A percentile compares a stretch with the other conserved stretches of the same genome.
phyloP scores from a whole-genome alignment of 2,797 vertebrate genomes.

The Buceros bicornis region DNA sequence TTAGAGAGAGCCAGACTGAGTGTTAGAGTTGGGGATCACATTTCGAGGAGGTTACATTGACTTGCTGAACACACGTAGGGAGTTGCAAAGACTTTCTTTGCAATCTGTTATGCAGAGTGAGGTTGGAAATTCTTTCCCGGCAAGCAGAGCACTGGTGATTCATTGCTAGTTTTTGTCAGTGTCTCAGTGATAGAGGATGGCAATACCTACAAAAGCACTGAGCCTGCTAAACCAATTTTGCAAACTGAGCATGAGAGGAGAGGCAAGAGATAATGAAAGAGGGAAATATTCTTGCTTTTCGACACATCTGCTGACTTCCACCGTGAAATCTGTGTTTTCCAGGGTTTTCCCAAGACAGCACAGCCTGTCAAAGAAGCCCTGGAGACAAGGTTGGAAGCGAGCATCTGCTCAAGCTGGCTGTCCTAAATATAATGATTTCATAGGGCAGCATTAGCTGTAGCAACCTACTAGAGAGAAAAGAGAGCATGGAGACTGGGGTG shows the following conservation, averaged over 20 bases:
- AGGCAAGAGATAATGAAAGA: background rate
- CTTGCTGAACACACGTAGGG: background rate
- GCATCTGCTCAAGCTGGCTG: background rate
- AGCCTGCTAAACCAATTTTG: background rate
- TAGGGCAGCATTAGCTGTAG: background rate
- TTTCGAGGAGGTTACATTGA: background rate
- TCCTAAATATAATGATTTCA: background rate
- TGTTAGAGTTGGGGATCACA: background rate
- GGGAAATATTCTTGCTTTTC: background rate
- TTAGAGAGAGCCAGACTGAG: fast-evolving
- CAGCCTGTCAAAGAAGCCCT: background rate
- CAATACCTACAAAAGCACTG: background rate
- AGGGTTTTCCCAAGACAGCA: slow-evolving; percentile 30
- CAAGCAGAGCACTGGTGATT: background rate
- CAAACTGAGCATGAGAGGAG: background rate
- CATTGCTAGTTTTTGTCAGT: background rate
- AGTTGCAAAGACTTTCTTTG: background rate
- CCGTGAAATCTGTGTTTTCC: background rate
- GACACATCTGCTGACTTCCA: background rate
- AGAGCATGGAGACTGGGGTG: background rate
- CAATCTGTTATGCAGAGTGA: background rate
- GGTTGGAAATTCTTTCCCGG: background rate
- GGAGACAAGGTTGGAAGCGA: slow-evolving; percentile 1
- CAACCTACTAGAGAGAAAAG: background rate
- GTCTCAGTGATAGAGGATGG: background rate